Conservation (phyloP, 2,113 vertebrate genomes). For the Lipophrys pholis region DNA sequence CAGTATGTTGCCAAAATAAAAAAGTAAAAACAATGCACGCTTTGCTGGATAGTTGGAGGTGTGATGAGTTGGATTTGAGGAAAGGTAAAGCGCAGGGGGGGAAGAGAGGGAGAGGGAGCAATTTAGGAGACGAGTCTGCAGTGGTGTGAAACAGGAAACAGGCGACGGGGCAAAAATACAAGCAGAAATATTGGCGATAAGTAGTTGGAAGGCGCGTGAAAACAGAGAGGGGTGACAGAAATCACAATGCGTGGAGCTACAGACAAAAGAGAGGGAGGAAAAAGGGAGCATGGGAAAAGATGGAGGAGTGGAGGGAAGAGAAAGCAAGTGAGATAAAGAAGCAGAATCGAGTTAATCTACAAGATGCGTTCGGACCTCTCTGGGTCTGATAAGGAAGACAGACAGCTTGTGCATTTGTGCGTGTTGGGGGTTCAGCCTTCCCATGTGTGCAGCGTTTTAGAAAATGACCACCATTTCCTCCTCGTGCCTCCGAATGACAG, state of each 20-base stretch:
- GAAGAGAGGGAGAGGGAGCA: neutral
- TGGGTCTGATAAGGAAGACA: constrained; percentile 12
- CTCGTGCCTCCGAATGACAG: too few relatives aligned
- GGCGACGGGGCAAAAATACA: too few relatives aligned
- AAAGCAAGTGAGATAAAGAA: constrained; percentile 12
- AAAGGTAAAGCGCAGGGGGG: neutral
- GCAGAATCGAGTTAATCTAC: constrained; percentile 36
- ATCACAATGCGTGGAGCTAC: constrained; percentile 11
- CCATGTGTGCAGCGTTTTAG: neutral
- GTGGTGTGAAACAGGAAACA: constrained; percentile 12
- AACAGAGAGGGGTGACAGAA: constrained; percentile 17
- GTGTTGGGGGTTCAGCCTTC: neutral
- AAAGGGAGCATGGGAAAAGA: neutral
- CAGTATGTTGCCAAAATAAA: constrained; percentile 5
- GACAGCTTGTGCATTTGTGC: neutral
- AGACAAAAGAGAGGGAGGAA: constrained; percentile 24
- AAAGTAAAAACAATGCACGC: constrained; percentile 42
- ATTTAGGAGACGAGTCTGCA: constrained; percentile 13
- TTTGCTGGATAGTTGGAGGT: constrained; percentile 22
- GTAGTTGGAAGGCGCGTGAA: too few relatives aligned
- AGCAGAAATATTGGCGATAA: too few relatives aligned
- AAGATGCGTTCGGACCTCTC: constrained; percentile 2
- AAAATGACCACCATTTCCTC: neutral
- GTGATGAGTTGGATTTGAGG: constrained; percentile 17
- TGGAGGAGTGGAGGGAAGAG: constrained; percentile 5